Evolutionary conservation across 2,888 invertebrate genomes (phyloP), one percentile per base, ranked within the genome.

Genomic region (Hololepta plana): DNA sequence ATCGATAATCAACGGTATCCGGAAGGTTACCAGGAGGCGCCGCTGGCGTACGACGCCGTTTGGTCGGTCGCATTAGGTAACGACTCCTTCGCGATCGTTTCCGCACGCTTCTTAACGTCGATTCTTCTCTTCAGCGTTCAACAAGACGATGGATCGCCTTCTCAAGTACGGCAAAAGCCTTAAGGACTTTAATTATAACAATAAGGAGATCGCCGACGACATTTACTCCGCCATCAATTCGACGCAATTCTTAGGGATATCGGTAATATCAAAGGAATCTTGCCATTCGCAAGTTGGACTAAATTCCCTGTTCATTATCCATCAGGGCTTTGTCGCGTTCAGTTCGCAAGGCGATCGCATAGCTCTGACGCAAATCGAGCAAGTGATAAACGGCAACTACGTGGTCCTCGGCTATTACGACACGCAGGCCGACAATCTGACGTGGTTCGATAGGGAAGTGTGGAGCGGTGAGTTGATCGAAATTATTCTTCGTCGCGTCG

Each of bases 341-440:
- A 93, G 93, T 40, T 91, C 93, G 5, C 85, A 87, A 60, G 98
- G 98, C 40, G 98, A 98, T 62, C 74, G 98, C 43, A 96, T 99
- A 48, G 95, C 96, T 23, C 64, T 91, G 57, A 98, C 96, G 13
- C 91, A 95, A 60, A 90, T 98, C 39, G 98, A 98, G 53, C 98
- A 98, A 59, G 72, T 93, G 60, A 72, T 80, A 34, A 82, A 90
- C 57, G 93, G 95, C 36, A 84, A 79, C 48, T 98, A 98, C 56
- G 72, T 80, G 28, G 80, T 85, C 45, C 64, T 96, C 27, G 98
- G 95, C 9, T 93, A 87, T 55, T 96, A 93, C 53, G 95, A 98
- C 53, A 88, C 87, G 5, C 87, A 87, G 46, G 77, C 80, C 24
- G 90, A 95, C 55, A 90, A 93, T 57, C 66, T 98, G 22, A 88